Base-by-base conservation (phyloP, 2,888 invertebrate species). In the Diloba caeruleocephala region DNA sequence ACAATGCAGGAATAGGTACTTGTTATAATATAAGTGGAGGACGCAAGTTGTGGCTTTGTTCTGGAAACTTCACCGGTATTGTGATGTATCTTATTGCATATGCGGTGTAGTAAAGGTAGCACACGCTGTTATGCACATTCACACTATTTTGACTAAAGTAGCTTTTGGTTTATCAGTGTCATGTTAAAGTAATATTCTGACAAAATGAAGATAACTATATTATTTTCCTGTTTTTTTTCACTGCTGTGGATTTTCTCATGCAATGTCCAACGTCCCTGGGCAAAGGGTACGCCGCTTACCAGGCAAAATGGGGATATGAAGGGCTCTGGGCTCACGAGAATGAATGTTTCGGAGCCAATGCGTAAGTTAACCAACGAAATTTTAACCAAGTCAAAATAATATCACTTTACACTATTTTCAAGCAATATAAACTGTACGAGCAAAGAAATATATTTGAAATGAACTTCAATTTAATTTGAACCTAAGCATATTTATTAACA, bases 21-120 rank as follows among this genome's bases (percentile, higher is more conserved):
- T 83, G 78, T 79, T n/a, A 79, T 67, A 74, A 71, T 78, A 78
- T 81, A 79, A 83, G 85, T 81, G 80, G 76, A 82, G 84, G 82
- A 85, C 79, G 84, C 79, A 82, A 84, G 85, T 81, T 86, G 89
- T 71, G 89, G 90, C 88, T 89, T 90, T 90, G 90, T 90, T 89
- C 88, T 78, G 76, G 82, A 84, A 90, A 90, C 88, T 90, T 89
- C 74, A 71, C 65, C 65, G 76, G 75, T 83, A 81, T 81, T 81
- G 78, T 83, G 87, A 86, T 84, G 89, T 89, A 84, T 89, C 87
- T 87, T 87, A 89, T 84, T 88, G 87, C 87, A 85, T 82, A 80
- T 82, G 83, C 71, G 82, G 76, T 67, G 70, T 77, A 41, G 60
- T 57, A 78, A 78, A 82, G 78, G 82, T 81, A 82, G 79, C 74